These are phyloP conservation scores for Charadrius vociferus DNA, from an alignment of 2,113 vertebrate species.

Conservation along the genomic window DNA sequence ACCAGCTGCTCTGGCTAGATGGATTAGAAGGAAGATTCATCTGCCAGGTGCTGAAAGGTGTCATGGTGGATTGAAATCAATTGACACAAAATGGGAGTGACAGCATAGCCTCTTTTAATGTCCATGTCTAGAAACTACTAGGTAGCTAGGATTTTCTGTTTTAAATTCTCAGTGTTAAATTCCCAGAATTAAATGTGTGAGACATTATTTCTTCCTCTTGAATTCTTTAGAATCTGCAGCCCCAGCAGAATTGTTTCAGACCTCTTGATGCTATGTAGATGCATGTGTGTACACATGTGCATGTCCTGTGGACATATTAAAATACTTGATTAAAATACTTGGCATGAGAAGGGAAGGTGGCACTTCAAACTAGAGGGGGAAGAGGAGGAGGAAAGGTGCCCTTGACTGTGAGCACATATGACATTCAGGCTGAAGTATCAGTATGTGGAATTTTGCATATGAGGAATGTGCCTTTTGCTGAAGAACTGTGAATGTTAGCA, in stretches of 20 bases:
- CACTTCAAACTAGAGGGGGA: neutral
- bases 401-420: neutral
- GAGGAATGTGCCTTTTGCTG: neutral
- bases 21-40: neutral
- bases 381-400: neutral
- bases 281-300: neutral
- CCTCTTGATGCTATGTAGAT: neutral
- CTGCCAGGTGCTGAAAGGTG: neutral
- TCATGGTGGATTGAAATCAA: neutral
- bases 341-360: neutral
- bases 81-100: neutral
- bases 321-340: neutral
- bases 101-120: neutral
- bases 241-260: neutral
- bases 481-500: too few relatives aligned
- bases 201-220: neutral
- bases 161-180: neutral
- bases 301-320: neutral
- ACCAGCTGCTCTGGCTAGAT: neutral
- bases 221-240: neutral
- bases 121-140: neutral
- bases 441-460: neutral
- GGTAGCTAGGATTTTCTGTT: neutral
- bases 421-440: neutral
- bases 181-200: neutral